Evolutionary conservation across 1,140 invertebrate genomes (phyloP), one percentile per base, ranked within the genome.

Genomic region (Musca domestica): DNA sequence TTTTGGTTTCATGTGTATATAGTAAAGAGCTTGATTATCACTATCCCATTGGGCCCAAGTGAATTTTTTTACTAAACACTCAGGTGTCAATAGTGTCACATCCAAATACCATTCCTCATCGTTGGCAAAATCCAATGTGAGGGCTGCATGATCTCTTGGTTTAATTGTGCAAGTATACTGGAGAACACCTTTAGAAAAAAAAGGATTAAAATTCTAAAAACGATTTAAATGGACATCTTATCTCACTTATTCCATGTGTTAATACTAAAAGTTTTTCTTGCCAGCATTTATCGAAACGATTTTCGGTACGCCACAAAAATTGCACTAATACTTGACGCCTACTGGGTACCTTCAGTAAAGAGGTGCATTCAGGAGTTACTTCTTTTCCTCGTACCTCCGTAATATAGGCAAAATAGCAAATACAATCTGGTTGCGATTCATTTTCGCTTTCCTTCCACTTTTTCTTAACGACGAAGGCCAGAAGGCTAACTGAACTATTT

Each of bases 1-100:
- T 27, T 89, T 87, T 71, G 88, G 87, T 71, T 88, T 86, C 67
- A 91, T 86, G 75, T 93, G 90, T 69, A 93, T 92, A 76, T 92
- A 92, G 81, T 91, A 93, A 1, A 94, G 81, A 10, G 90, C 90
- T 84, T 87, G 76, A 2, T 73, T 88, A 19, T 86, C 84, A 68
- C 89, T 84, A 78, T 93, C 90, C 91, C 91, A 93, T 71, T 94
- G 91, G 0, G 91, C 90, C 92, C 91, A 94, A 61, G 88, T 88
- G 72, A 93, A 93, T 34, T 85, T 86, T 74, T 87, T 87, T 0
- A 91, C 89, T 65, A 93, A 83, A 1, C 83, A 84, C 77, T 91
- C 90, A 10, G 85, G 84, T 51, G 84, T 84, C 2, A 89, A 76
- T 22, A 85, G 81, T 19, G 82, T 83, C 1, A 82, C 83, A 73